phyloP scores from a whole-genome alignment of 2,888 invertebrate species.

The Dorcus hopei region DNA sequence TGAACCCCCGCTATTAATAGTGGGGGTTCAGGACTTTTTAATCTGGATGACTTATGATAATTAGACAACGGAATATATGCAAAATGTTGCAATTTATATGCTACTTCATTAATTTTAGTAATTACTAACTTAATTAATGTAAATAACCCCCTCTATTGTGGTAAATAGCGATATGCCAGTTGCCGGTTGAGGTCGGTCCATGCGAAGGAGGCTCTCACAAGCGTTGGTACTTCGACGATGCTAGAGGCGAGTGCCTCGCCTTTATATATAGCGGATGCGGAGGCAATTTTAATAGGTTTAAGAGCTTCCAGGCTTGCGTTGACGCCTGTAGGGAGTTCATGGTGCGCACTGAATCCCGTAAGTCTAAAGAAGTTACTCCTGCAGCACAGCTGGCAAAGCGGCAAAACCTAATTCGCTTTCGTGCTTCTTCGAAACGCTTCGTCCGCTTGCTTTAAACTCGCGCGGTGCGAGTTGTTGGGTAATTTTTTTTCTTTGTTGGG shows the following conservation, averaged over 20 bases:
- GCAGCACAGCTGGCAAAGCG: background rate
- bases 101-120: too few relatives aligned
- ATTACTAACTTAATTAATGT: background rate
- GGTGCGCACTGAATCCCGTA: slow-evolving; percentile 19
- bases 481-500: too few relatives aligned
- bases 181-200: slow-evolving; percentile 61
- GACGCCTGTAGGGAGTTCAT: slow-evolving; percentile 54
- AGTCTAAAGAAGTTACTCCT: slow-evolving; percentile 1
- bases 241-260: slow-evolving; percentile 66
- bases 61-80: too few relatives aligned
- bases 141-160: slow-evolving; percentile 1
- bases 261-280: slow-evolving; percentile 87
- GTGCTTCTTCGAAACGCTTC: background rate
- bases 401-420: background rate
- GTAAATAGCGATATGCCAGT: slow-evolving; percentile 52
- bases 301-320: slow-evolving; percentile 67
- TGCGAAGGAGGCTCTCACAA: slow-evolving; percentile 57
- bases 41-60: too few relatives aligned
- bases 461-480: background rate
- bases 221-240: slow-evolving; percentile 73
- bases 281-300: slow-evolving; percentile 84
- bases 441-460: slow-evolving; percentile 1
- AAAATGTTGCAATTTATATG: too few relatives aligned
- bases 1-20: background rate
- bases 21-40: background rate